Evolutionary conservation across 2,888 invertebrate genomes (phyloP), one percentile per base, ranked within the genome.

Genomic region (Willowsia nigromaculata): DNA sequence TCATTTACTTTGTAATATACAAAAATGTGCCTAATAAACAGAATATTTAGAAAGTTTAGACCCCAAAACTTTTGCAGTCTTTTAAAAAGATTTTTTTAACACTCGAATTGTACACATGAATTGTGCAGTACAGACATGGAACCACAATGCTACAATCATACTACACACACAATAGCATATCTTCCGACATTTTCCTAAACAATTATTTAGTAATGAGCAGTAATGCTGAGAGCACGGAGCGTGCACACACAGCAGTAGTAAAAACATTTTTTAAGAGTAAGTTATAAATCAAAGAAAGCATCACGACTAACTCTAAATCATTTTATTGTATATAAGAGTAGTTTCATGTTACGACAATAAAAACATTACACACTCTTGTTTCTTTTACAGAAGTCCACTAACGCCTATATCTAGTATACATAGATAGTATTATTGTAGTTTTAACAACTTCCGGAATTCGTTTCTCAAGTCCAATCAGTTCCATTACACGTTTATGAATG

Each of bases 371-470:
- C 9, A 1, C 3, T 6, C 43, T 6, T 43, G 43, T n/a, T n/a
- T n/a, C 43, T 9, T 9, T 37, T 43, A 43, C 43, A 43, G 43
- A 43, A n/a, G n/a, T n/a, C 43, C 9, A 43, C 43, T 43, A 43
- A 9, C 43, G 37, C 5, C n/a, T n/a, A 43, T 43, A 1, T 1
- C 43, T 43, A 6, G 1, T 9, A 43, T 9, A 43, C 43, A 3
- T 43, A 4, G 37, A 9, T 43, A 43, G 1, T 43, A 43, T 27
- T 59, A 22, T 22, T 2, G n/a, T 68, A 68, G 2, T 9, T 30
- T 62, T 68, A 40, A 68, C 68, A n/a, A 68, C 27, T 40, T 68
- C 68, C 68, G 68, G 68, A 68, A 68, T 68, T 40, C 22, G 40
- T 68, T 40, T 68, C 13, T 62, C 62, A 15, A 33, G 62, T 62